phyloP scores from a whole-genome alignment of 2,797 vertebrate genomes.

The Spondyliosoma cantharus region DNA sequence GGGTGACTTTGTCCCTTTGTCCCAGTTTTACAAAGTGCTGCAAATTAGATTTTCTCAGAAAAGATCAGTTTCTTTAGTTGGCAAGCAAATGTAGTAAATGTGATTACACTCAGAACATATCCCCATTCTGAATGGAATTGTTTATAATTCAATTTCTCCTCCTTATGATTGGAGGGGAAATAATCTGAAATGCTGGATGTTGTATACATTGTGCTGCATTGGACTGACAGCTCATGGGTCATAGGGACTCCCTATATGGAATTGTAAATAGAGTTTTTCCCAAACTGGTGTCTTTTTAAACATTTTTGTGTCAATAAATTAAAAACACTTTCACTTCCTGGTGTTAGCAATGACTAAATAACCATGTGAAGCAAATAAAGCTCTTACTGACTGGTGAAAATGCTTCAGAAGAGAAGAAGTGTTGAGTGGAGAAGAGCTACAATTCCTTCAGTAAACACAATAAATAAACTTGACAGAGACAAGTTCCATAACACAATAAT shows the following conservation, averaged over 20 bases:
- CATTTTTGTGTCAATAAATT: neutral
- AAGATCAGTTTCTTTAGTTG: constrained; percentile 18
- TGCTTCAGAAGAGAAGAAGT: constrained; percentile 15
- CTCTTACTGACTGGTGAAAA: neutral
- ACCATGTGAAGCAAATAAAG: neutral
- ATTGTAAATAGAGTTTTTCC: neutral
- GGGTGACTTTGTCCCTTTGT: constrained; percentile 35
- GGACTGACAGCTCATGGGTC: neutral
- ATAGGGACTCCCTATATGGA: neutral
- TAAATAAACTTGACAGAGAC: neutral
- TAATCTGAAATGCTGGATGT: neutral
- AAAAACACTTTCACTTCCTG: neutral
- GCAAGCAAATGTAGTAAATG: constrained; percentile 3
- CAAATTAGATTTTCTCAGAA: constrained; percentile 33
- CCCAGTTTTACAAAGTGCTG: constrained; percentile 14
- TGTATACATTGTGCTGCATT: neutral
- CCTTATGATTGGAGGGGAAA: neutral
- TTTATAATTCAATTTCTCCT: constrained; percentile 5
- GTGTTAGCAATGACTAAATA: neutral
- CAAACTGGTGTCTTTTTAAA: neutral
- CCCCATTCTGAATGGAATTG: neutral
- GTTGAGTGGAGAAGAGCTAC: constrained; percentile 6
- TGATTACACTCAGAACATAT: neutral
- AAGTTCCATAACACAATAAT: neutral
- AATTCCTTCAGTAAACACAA: neutral